Percentiles rank a stretch among this genome's conserved stretches.
Evolutionary conservation across 2,888 invertebrate species (phyloP).

Genomic region (Noctua pronuba): DNA sequence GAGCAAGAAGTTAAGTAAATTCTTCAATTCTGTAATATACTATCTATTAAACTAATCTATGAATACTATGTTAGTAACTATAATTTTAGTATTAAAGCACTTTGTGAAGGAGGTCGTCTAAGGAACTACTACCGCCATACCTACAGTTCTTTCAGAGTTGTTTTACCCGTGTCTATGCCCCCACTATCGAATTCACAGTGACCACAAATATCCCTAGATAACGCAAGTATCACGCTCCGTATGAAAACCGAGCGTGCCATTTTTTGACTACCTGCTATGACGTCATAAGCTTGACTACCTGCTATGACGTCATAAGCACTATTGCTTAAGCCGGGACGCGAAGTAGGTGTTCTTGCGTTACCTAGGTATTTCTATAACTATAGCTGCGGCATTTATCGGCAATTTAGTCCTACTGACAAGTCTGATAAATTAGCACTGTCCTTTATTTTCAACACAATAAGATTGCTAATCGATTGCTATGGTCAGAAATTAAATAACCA

Average conservation of each 20-base stretch:
- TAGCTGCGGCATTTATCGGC: background rate
- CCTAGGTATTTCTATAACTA: background rate
- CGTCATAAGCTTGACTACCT: too few relatives aligned
- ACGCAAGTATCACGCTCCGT: too few relatives aligned
- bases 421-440: background rate
- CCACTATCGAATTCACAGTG: background rate
- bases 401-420: background rate
- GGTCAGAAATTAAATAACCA: too few relatives aligned
- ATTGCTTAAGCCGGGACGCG: background rate
- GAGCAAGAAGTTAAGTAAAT: background rate
- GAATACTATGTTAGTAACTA: constrained; percentile 4
- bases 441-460: too few relatives aligned
- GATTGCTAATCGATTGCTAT: too few relatives aligned
- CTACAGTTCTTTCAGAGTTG: background rate
- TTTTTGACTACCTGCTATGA: too few relatives aligned
- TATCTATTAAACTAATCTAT: constrained; percentile 13
- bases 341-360: background rate
- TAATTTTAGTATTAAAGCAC: constrained; percentile 5
- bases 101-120: background rate
- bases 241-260: too few relatives aligned
- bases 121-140: background rate
- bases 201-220: background rate
- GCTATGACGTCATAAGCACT: too few relatives aligned
- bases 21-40: constrained; percentile 28
- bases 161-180: background rate